Base-by-base conservation (phyloP, 2,113 vertebrate species). In the Anguilla japonica region DNA sequence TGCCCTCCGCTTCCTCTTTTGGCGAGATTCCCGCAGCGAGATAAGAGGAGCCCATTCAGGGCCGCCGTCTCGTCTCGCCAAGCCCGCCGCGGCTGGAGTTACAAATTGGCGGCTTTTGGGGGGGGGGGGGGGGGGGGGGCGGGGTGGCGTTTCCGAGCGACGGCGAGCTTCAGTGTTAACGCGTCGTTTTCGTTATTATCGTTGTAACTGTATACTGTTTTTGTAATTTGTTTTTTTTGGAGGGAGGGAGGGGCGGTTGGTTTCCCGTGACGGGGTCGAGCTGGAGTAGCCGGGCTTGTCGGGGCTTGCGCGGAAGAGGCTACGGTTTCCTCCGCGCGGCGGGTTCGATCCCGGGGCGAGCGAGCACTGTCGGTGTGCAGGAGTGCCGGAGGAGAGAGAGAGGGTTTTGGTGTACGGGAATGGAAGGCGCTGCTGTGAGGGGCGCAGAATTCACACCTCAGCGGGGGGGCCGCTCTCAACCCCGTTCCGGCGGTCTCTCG, bases 271-370 rank as follows among this genome's bases (percentile, higher is more conserved):
- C 2, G 20, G 22, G 75, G 39, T 60, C 22, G 87, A 91, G 93
- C 90, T 91, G 91, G 91, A 86, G 34, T 87, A 79, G 34, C 34
- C 60, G 90, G 89, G 91, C 95, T 89, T 95, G 95, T 94, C 86
- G 67, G 87, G 87, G 92, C 95, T 90, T 46, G 95, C 84, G 89
- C 63, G 85, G 29, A 87, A 88, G 87, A 41, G 90, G 92, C 90
- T 91, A 91, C 5, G 81, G 89, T 90, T 87, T 85, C 87, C 87
- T 89, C 87, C 63, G 84, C 88, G 90, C 92, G 90, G 90, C 88
- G 85, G 92, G 89, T 89, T 92, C 91, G 89, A 92, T 92, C 67
- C 2, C 4, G 20, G 60, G 60, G 60, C 4, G 60, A 26, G 60
- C 8, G 60, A 9, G 8, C 2, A 20, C 26, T 26, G 4, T 67